Evolutionary conservation across 2,113 vertebrate species (phyloP), one percentile per base, ranked within the genome.

Genomic region (Ciconia maguari): DNA sequence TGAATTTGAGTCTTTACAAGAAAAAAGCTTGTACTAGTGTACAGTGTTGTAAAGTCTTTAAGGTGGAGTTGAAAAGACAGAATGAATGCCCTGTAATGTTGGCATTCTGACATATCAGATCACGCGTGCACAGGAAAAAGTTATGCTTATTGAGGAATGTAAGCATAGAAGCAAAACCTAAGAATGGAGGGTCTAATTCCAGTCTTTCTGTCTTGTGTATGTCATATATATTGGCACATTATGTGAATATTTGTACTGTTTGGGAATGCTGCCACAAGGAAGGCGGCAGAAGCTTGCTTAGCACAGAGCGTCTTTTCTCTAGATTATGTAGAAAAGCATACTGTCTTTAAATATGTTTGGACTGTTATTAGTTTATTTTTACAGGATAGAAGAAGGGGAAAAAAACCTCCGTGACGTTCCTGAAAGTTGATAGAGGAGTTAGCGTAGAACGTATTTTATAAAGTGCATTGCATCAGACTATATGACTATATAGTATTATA

Each of bases 51-150:
- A 13, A 83, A 90, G 22, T 14, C 2, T 16, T 54, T 42, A 9
- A 65, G 18, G 13, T 74, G 51, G 62, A 80, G 48, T 25, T 41
- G 20, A 38, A 38, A 68, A 49, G 32, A 13, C 44, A 54, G 74
- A 44, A 34, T 3, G 12, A 81, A 48, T 32, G 19, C 21, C 15
- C 26, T 21, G 5, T 42, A 38, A 24, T 4, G 13, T 10, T 81
- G 69, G 29, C 3, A 0, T 41, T 83, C 48, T 83, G 38, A 46
- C 1, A 0, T 9, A 41, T 2, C 11, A 13, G 57, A 20, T 68
- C 38, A 12, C 0, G 0, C 0, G 7, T n/a, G 16, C 16, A 3
- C 15, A 26, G 7, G 34, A 71, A 26, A 32, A 42, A 81, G 13
- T 30, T 58, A 5, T 24, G 13, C n/a, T 27, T 70, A 5, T 12